Base-by-base conservation (phyloP, 2,888 invertebrate genomes). In the Ferrisia virgata region DNA sequence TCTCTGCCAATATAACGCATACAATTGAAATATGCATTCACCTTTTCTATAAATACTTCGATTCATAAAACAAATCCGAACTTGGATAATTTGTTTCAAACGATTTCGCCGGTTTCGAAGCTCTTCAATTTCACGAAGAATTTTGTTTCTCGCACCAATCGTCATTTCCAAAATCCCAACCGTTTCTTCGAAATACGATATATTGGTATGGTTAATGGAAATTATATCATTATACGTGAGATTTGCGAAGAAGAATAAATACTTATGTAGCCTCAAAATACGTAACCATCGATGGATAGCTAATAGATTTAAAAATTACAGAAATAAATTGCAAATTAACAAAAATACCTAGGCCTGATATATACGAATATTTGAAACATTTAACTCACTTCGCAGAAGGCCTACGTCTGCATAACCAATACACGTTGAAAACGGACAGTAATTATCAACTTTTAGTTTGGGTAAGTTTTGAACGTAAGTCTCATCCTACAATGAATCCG, bases 271-370 rank as follows among this genome's bases (percentile, higher is more conserved):
- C 3, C 81, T 31, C 6, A 53, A 58, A n/a, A 81, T n/a, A 22
- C 81, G 8, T 11, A 81, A 22, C 81, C 81, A 81, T 25, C 81
- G 8, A 25, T 81, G 81, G 11, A 81, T 15, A 39, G 81, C 81
- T 81, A 33, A 9, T 5, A 4, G 13, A 40, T 78, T 9, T 9
- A n/a, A 5, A 36, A 31, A 39, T 13, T n/a, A 0, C 64, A 18
- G 11, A 64, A 18, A 64, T 4, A 9, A n/a, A 9, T n/a, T n/a
- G 15, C 28, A 36, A 39, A 39, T 5, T 13, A 28, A 36, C 9
- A 76, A 18, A 36, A 2, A 15, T n/a, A 33, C 13, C 8, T 39
- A 79, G 22, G 15, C 47, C 22, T 22, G 39, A 25, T 15, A 79
- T 22, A 13, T 1, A 28, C n/a, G 9, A 43, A 79, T 43, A 28